Conservation (phyloP, 2,888 invertebrate species). For the Chrysolina americana region DNA sequence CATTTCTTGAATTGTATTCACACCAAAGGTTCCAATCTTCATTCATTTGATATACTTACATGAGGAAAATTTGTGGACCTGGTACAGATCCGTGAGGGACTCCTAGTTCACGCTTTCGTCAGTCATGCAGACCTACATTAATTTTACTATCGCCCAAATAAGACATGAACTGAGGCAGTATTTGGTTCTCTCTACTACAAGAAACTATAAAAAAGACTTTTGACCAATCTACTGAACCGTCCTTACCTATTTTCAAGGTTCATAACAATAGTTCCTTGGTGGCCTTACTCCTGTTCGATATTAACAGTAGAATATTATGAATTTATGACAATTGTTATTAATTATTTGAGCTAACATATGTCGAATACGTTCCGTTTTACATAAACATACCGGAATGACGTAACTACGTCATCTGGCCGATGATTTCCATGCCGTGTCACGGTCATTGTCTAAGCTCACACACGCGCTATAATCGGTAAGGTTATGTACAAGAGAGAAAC, state of each 20-base stretch:
- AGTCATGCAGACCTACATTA: too few relatives aligned
- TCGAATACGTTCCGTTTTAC: constrained; percentile 17
- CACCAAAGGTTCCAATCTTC: too few relatives aligned
- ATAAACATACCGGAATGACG: constrained; percentile 46
- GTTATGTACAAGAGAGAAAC: constrained; percentile 14
- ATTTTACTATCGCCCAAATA: too few relatives aligned
- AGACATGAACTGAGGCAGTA: too few relatives aligned
- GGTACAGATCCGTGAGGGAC: too few relatives aligned
- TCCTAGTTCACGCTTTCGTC: too few relatives aligned
- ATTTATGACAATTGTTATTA: constrained; percentile 11
- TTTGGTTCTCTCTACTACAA: too few relatives aligned
- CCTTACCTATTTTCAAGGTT: not conserved
- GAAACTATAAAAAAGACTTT: too few relatives aligned
- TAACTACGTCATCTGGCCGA: constrained; percentile 59
- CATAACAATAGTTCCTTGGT: not conserved
- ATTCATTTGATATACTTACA: too few relatives aligned
- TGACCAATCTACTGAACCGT: too few relatives aligned
- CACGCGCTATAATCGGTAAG: constrained; percentile 8
- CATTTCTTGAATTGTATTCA: too few relatives aligned
- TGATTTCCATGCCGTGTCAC: constrained; percentile 56
- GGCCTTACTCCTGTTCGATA: not conserved
- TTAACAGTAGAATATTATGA: not conserved
- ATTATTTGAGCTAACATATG: constrained; percentile 11
- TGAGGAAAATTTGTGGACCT: too few relatives aligned
- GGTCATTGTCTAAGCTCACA: constrained; percentile 45